Evolutionary conservation across 2,113 vertebrate species (phyloP).

Genomic region (Leuciscus idus): DNA sequence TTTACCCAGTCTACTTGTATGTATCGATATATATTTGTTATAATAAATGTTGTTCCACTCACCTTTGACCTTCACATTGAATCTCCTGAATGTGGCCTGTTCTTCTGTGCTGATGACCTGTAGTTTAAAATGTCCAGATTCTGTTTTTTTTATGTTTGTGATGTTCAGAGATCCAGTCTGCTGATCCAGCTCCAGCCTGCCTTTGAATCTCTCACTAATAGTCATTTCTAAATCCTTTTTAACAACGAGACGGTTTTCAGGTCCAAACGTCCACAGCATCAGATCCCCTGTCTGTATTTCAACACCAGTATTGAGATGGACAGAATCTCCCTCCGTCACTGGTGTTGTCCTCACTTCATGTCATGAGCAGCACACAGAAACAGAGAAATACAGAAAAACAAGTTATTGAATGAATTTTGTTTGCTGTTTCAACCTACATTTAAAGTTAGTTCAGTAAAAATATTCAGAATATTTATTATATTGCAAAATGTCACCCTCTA

Average conservation of each 20-base stretch:
- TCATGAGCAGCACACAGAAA: background rate
- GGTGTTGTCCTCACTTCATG: background rate
- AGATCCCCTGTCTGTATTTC: background rate
- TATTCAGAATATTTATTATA: too few relatives aligned
- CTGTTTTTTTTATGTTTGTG: background rate
- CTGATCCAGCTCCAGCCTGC: background rate
- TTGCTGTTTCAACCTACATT: background rate
- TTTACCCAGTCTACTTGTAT: too few relatives aligned
- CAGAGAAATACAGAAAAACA: background rate
- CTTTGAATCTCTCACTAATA: background rate
- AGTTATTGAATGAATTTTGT: background rate
- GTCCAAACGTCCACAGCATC: background rate
- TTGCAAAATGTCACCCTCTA: too few relatives aligned
- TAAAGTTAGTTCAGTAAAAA: too few relatives aligned
- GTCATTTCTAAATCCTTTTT: background rate
- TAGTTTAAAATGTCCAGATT: background rate
- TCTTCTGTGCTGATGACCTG: background rate
- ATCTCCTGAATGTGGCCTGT: background rate
- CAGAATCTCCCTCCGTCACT: background rate
- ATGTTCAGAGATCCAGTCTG: background rate
- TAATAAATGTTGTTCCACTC: background rate
- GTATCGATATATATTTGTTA: background rate
- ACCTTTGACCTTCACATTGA: background rate
- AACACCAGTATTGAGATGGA: rapidly evolving
- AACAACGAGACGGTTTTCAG: background rate